These are phyloP conservation scores for Poeciliopsis prolifica DNA, from an alignment of 2,113 vertebrate species.

Conservation along the genomic window DNA sequence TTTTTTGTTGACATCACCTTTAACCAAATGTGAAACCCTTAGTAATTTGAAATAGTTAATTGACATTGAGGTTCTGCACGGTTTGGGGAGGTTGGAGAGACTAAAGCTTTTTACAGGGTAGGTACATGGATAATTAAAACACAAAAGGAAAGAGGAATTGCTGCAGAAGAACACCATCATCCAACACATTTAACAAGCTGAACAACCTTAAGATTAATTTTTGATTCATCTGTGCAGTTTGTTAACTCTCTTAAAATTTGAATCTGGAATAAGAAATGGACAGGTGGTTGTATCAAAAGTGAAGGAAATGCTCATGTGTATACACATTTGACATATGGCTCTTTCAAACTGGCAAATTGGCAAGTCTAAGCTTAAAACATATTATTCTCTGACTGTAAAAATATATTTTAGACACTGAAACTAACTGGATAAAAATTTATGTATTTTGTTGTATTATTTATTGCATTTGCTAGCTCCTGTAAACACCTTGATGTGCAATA, in stretches of 20 bases:
- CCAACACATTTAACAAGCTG: conserved; percentile 5
- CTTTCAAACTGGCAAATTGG: background rate
- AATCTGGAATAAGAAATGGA: background rate
- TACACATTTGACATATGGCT: background rate
- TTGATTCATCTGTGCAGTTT: conserved; percentile 10
- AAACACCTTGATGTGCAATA: too few relatives aligned
- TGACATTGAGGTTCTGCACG: background rate
- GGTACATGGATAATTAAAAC: conserved; percentile 39
- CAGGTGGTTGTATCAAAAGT: background rate
- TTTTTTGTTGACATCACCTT: too few relatives aligned
- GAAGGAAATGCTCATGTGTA: background rate
- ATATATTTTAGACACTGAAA: too few relatives aligned
- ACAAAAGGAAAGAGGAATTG: conserved; percentile 3
- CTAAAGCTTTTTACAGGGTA: background rate
- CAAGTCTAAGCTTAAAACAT: background rate
- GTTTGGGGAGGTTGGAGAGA: conserved; percentile 1
- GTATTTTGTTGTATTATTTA: too few relatives aligned
- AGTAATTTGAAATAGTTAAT: conserved; percentile 17
- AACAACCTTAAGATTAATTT: conserved; percentile 16
- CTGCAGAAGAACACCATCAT: conserved; percentile 12
- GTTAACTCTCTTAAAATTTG: conserved; percentile 23
- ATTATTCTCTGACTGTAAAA: too few relatives aligned
- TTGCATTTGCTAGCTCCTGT: too few relatives aligned
- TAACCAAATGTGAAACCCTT: background rate
- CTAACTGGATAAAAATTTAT: too few relatives aligned